Base-by-base conservation (phyloP, 2,113 vertebrate species). In the Trogon melanurus region DNA sequence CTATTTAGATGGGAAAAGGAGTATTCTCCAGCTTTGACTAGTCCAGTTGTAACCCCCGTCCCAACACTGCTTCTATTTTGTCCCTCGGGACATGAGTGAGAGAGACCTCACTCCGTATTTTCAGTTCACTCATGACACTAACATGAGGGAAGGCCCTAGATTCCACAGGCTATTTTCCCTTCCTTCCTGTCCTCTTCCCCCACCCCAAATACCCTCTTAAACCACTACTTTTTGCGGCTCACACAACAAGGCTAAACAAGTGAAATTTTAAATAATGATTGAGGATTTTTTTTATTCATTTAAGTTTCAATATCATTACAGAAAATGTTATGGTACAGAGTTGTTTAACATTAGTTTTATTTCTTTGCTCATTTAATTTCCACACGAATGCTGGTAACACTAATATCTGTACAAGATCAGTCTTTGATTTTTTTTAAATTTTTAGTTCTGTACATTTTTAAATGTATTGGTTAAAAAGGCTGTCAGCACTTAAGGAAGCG, bases 251-350 rank as follows among this genome's bases (percentile, higher is more conserved):
- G 92, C 97, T 94, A 95, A 97, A 90, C 97, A 95, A 87, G 85
- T 92, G 91, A 90, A 95, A 95, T 98, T 99, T 99, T 99, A 99
- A 98, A 99, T 99, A 99, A 99, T 99, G 99, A 99, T 98, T 98
- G 98, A 99, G 98, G 98, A 99, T 98, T 99, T 99, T 99, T 99
- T 99, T 99, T 99, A 99, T 99, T 98, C 97, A 99, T 98, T 98
- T 99, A 99, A 98, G 99, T 99, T 99, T 99, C 98, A 99, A 98
- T 99, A 99, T 99, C 99, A 99, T 99, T 99, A 99, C 99, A 99
- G 99, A 99, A 99, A 99, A 99, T 99, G 98, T 99, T 99, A 99
- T 99, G 98, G 99, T 99, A 99, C 99, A 99, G 99, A 99, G 98
- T 99, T 99, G 98, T 99, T 99, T 98, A 99, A 99, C 99, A 98